phyloP scores from a whole-genome alignment of 1,140 invertebrate genomes.

The Drosophila punjabiensis region DNA sequence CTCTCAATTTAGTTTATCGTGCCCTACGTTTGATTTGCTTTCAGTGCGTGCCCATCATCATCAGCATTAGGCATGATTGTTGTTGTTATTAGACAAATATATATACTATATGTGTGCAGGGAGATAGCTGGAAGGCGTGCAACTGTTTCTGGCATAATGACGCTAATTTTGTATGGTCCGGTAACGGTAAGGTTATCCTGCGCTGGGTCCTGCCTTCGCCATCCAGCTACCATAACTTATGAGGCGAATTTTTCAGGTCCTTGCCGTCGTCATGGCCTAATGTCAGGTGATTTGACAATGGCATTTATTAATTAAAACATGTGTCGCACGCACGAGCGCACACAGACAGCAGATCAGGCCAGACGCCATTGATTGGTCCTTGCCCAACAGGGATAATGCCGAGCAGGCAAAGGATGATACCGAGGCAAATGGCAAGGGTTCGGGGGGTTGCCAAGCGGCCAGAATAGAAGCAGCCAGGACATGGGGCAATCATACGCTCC shows the following conservation, averaged over 20 bases:
- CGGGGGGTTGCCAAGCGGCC: not conserved
- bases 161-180: conserved; percentile 65
- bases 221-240: conserved; percentile 59
- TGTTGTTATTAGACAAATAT: conserved; percentile 67
- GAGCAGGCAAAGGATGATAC: conserved; percentile 11
- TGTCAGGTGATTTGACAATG: conserved; percentile 79
- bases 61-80: conserved; percentile 78
- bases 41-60: conserved; percentile 79
- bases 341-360: conserved; percentile 29
- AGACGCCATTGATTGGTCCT: conserved; percentile 68
- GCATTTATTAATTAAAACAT: conserved; percentile 83
- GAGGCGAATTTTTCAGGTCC: conserved; percentile 70
- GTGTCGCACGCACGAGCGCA: conserved; percentile 65
- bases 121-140: conserved; percentile 29
- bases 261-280: conserved; percentile 50
- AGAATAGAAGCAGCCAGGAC: conserved; percentile 6
- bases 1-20: conserved; percentile 62
- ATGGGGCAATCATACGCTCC: conserved; percentile 3
- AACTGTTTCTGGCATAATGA: conserved; percentile 74
- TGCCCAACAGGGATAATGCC: conserved; percentile 38
- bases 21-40: conserved; percentile 66
- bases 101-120: not conserved
- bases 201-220: conserved; percentile 3
- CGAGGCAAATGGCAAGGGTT: not conserved
- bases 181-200: conserved; percentile 9